phyloP scores from a whole-genome alignment of 2,113 vertebrate genomes.

The Guaruba guarouba region DNA sequence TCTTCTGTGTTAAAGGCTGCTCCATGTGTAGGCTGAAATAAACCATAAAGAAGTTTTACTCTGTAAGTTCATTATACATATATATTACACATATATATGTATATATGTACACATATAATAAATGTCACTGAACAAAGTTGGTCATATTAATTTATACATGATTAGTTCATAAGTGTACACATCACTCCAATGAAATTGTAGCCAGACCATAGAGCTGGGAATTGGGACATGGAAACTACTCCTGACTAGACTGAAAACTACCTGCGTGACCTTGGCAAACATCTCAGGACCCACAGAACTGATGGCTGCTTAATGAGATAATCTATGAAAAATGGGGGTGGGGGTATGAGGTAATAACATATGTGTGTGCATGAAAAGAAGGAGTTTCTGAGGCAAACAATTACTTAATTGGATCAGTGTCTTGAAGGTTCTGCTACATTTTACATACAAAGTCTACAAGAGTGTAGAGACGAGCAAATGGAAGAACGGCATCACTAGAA shows the following conservation, averaged over 20 bases:
- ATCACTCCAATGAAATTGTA: neutral
- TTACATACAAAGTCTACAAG: neutral
- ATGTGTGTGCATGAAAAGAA: neutral
- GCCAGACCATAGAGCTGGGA: neutral
- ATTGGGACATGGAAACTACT: neutral
- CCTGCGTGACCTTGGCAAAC: slow-evolving; percentile 45
- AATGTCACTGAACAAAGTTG: neutral
- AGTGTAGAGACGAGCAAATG: neutral
- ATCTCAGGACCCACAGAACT: neutral
- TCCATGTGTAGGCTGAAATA: neutral
- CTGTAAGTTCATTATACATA: neutral
- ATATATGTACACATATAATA: neutral
- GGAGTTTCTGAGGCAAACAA: neutral
- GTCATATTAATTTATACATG: neutral
- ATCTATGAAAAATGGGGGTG: neutral
- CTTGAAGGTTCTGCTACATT: neutral
- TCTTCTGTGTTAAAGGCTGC: neutral
- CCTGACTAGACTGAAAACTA: slow-evolving; percentile 31
- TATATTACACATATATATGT: neutral
- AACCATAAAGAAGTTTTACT: neutral
- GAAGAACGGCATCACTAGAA: neutral
- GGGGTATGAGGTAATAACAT: neutral
- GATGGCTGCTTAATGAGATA: slow-evolving; percentile 37
- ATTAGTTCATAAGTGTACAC: neutral
- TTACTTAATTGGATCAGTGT: neutral